These are phyloP conservation scores for Mythimna lalbum DNA, from an alignment of 2,888 invertebrate species.

Conservation along the genomic window DNA sequence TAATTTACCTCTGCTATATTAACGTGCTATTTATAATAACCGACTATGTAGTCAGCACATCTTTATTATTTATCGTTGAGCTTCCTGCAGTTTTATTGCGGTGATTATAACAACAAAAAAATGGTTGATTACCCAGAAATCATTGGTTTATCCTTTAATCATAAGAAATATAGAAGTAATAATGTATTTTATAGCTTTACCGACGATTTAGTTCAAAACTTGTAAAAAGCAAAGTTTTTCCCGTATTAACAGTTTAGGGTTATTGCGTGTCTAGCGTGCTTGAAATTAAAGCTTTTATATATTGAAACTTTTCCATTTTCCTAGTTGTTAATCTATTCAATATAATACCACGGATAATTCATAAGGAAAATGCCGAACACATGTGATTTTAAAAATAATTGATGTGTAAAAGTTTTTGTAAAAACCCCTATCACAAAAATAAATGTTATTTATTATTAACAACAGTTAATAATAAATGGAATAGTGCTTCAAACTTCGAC, in stretches of 20 bases:
- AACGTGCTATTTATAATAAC: constrained; percentile 39
- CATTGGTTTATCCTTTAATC: constrained; percentile 8
- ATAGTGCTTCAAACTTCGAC: background rate
- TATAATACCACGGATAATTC: background rate
- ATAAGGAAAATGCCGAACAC: background rate
- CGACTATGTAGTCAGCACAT: constrained; percentile 5
- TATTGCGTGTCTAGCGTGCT: constrained; percentile 59
- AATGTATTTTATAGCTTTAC: constrained; percentile 25
- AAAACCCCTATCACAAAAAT: background rate
- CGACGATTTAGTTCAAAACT: constrained; percentile 38
- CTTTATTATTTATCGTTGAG: constrained; percentile 32
- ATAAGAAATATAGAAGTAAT: constrained; percentile 17
- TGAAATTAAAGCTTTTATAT: constrained; percentile 36
- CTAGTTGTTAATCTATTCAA: constrained; percentile 11
- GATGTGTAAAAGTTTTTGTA: background rate
- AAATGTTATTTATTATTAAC: background rate
- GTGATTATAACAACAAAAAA: constrained; percentile 36
- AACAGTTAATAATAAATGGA: background rate
- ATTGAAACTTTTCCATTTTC: constrained; percentile 49
- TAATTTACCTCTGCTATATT: constrained; percentile 16
- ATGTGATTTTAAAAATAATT: background rate
- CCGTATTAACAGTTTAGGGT: constrained; percentile 21
- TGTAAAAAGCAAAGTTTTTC: constrained; percentile 52
- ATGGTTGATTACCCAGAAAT: constrained; percentile 18
- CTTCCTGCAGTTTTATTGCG: constrained; percentile 44